Base-by-base conservation (phyloP, 2,888 invertebrate genomes). In the Antheraea yamamai region DNA sequence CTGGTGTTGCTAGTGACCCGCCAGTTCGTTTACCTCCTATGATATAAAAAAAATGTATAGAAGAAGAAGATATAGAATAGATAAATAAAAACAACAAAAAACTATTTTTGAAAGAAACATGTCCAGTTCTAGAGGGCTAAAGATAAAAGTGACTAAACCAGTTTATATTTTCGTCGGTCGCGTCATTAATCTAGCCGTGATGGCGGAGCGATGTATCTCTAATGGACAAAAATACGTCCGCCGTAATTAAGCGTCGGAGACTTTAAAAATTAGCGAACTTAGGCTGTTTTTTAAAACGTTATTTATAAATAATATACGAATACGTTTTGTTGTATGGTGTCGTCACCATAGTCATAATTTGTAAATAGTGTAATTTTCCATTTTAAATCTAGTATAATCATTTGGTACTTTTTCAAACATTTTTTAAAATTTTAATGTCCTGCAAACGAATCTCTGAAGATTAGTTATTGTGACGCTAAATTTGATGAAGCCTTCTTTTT, bases 211-310 rank as follows among this genome's bases (percentile, higher is more conserved):
- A 89, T 91, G 90, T 92, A 89, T 88, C 89, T 89, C 88, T 91
- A 91, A 92, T 92, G 91, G 91, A 90, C 90, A 91, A 92, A 91
- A 92, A 90, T 91, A 90, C 90, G 85, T 80, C 83, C 85, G 52
- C 80, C 78, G 84, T 91, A 91, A 92, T 92, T 91, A 92, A 92
- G 91, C 90, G 86, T 89, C 85, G 76, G 81, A 83, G 84, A 77
- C 81, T 80, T 81, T 81, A 84, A 84, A 86, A 87, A 84, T 66
- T 72, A 55, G 68, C 55, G 68, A 26, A 75, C 61, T 72, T 71
- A 12, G 10, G 10, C n/a, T 61, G 61, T 66, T 30, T 66, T 26
- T 16, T 66, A 16, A 66, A 66, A 66, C 26, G n/a, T 61, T 61
- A 26, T 64, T 26, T 26, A 64, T 26, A 14, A 12, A 66, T 66